phyloP scores from a whole-genome alignment of 2,113 vertebrate species.

The Pygoscelis adeliae region DNA sequence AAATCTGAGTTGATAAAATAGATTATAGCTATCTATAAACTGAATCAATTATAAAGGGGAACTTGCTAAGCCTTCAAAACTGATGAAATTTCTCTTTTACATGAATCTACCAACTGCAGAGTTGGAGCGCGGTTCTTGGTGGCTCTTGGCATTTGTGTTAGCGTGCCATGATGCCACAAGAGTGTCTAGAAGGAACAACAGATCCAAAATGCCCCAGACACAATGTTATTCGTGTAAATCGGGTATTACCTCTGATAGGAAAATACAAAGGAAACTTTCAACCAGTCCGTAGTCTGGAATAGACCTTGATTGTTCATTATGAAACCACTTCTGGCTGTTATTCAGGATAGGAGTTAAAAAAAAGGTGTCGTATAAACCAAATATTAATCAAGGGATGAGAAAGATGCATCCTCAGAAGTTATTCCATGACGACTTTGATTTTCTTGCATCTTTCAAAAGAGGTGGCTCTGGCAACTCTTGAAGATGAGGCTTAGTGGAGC shows the following conservation, averaged over 20 bases:
- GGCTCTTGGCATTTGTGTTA: background rate
- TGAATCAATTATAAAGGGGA: background rate
- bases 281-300: background rate
- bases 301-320: background rate
- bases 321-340: background rate
- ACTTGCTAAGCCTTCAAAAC: background rate
- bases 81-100: background rate
- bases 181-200: background rate
- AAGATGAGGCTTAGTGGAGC: background rate
- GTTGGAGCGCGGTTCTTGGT: background rate
- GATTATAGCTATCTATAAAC: background rate
- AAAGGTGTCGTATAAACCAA: background rate
- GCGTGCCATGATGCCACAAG: background rate
- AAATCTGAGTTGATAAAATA: background rate
- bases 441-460: background rate
- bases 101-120: background rate
- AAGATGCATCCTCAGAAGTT: background rate
- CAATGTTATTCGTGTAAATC: background rate
- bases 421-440: background rate
- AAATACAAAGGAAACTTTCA: background rate
- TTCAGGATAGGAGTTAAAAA: background rate
- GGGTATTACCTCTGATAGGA: background rate
- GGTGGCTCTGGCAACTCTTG: background rate
- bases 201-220: background rate
- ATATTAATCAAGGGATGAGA: background rate